Evolutionary conservation across 2,888 invertebrate species (phyloP).

Genomic region (Pyralis farinalis): DNA sequence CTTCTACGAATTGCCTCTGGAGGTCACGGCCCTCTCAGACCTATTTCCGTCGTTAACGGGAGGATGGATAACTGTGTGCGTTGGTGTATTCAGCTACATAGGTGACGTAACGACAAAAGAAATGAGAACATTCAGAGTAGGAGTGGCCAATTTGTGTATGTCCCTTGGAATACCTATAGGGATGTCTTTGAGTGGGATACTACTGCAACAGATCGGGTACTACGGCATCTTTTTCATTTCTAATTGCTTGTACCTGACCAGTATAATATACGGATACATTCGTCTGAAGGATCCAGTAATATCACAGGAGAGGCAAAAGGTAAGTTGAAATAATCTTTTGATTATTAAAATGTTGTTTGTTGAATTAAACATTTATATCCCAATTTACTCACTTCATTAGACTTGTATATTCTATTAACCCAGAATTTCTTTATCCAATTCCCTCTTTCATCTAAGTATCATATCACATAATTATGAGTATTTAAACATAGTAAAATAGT

Average conservation of each 20-base stretch:
- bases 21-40: conserved; percentile 78
- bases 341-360: no score
- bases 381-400: no score
- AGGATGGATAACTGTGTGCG: conserved; percentile 81
- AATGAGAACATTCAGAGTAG: conserved; percentile 82
- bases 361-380: no score
- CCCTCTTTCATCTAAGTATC: no score
- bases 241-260: conserved; percentile 72
- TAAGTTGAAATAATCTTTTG: conserved; percentile 35
- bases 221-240: conserved; percentile 76
- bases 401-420: no score
- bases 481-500: no score
- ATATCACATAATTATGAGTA: no score
- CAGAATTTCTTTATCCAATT: no score
- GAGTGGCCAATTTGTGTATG: conserved; percentile 82
- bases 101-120: conserved; percentile 81
- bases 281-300: conserved; percentile 67
- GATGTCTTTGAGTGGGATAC: conserved; percentile 78
- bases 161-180: conserved; percentile 83
- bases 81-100: conserved; percentile 83
- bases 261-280: conserved; percentile 74
- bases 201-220: conserved; percentile 72
- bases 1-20: conserved; percentile 80
- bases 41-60: conserved; percentile 79
- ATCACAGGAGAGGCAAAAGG: conserved; percentile 58